These are phyloP conservation scores for Cheirogaleus medius DNA, from an alignment of 2,113 vertebrate genomes.

Conservation along the genomic window DNA sequence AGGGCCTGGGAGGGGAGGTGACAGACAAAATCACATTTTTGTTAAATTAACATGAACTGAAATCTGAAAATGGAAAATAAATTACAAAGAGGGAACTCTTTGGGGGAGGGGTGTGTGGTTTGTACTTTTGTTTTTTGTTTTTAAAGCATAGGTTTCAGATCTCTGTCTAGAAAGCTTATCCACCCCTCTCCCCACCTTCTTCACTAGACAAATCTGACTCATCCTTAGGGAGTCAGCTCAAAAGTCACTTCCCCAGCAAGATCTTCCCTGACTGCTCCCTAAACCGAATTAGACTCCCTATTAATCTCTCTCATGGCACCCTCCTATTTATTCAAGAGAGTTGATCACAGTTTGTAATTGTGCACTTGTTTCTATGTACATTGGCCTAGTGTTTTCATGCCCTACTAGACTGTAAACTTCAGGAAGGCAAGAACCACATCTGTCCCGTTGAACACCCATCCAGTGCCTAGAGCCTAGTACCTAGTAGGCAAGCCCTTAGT, in stretches of 20 bases:
- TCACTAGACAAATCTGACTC: constrained; percentile 20
- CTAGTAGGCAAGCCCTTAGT: neutral
- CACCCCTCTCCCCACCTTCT: neutral
- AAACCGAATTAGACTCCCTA: neutral
- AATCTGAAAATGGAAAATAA: constrained; percentile 49
- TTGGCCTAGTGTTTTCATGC: neutral
- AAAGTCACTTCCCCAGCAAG: constrained; percentile 44
- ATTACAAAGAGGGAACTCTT: neutral
- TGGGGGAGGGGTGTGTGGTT: neutral
- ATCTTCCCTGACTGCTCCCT: neutral
- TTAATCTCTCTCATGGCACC: neutral
- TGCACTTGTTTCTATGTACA: neutral
- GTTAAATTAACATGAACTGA: neutral
- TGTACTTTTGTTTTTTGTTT: constrained; percentile 5
- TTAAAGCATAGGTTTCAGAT: constrained; percentile 32
- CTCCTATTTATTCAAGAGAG: neutral
- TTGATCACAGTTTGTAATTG: neutral
- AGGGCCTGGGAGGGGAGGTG: neutral
- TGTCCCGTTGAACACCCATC: neutral
- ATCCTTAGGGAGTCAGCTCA: neutral
- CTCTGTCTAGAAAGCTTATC: constrained; percentile 47
- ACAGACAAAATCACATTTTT: neutral
- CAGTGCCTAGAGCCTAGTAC: neutral
- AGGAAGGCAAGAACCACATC: neutral
- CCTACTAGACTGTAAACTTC: neutral